These are phyloP conservation scores for Serranus cabrilla DNA, from an alignment of 2,797 vertebrate genomes.

Conservation along the genomic window DNA sequence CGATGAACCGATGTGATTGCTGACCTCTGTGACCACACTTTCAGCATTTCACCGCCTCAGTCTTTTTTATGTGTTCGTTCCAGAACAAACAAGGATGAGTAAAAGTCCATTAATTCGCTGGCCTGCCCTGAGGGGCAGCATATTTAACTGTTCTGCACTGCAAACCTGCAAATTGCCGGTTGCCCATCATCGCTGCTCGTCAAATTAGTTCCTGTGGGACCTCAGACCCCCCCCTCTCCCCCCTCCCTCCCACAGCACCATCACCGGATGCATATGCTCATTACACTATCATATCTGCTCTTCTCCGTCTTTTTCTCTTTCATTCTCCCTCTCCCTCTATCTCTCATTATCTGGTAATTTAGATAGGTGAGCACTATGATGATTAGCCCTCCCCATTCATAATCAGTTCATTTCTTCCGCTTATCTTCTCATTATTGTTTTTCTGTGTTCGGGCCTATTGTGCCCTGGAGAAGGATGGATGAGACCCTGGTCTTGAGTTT, in stretches of 20 bases:
- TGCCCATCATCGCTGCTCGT: conserved; percentile 45
- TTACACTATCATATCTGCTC: conserved; percentile 39
- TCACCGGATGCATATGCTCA: conserved; percentile 40
- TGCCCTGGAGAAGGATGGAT: conserved; percentile 61
- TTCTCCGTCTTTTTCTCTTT: conserved; percentile 33
- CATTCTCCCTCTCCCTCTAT: conserved; percentile 30
- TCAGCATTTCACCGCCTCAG: conserved; percentile 1
- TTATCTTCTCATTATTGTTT: conserved; percentile 73
- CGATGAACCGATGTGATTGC: not conserved
- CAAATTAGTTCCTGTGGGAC: conserved; percentile 49
- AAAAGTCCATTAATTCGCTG: conserved; percentile 11
- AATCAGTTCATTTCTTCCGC: conserved; percentile 66
- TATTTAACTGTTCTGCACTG: conserved; percentile 9
- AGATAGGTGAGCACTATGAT: conserved; percentile 49
- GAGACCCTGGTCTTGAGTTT: conserved; percentile 60
- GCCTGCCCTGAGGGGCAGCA: not conserved
- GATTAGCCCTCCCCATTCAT: conserved; percentile 56
- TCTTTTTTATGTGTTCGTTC: not conserved
- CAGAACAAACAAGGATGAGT: not conserved
- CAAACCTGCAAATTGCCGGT: conserved; percentile 35
- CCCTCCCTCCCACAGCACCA: not conserved
- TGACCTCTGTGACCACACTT: not conserved
- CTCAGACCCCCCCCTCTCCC: not conserved
- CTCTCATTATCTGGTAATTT: conserved; percentile 68
- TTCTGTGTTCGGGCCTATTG: conserved; percentile 48